Conservation (phyloP, 2,113 vertebrate species). For the Ptilonorhynchus violaceus region DNA sequence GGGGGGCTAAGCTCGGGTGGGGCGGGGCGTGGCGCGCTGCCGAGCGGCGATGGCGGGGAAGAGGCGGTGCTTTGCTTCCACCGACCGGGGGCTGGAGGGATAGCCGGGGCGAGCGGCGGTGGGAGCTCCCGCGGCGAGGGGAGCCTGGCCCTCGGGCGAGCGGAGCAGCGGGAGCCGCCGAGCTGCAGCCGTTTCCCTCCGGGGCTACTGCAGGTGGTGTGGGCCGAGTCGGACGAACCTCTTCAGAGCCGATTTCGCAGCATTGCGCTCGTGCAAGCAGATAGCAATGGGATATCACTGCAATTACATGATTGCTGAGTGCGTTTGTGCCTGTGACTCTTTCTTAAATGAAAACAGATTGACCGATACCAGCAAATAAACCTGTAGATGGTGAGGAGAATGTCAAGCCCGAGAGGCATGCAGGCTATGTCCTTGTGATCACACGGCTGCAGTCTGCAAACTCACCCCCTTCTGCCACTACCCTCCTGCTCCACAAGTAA, state of each 20-base stretch:
- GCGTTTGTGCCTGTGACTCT: not conserved
- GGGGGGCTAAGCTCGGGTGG: too few relatives aligned
- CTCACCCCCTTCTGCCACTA: not conserved
- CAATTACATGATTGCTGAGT: fast-evolving
- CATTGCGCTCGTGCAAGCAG: not conserved
- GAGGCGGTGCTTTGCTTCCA: too few relatives aligned
- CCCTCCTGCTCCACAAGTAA: fast-evolving
- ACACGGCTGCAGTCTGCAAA: not conserved
- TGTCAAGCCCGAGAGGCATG: fast-evolving
- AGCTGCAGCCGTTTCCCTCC: not conserved
- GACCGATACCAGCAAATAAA: too few relatives aligned
- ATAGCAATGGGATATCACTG: fast-evolving
- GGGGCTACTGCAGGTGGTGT: not conserved
- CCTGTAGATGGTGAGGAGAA: not conserved
- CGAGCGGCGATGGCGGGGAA: too few relatives aligned
- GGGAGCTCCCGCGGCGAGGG: too few relatives aligned
- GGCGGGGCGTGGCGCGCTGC: too few relatives aligned
- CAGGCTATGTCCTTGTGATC: not conserved
- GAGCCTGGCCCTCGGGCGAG: too few relatives aligned
- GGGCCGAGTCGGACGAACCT: not conserved
- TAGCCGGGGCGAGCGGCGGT: too few relatives aligned
- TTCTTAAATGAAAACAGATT: not conserved
- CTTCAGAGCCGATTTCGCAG: not conserved
- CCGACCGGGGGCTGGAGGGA: too few relatives aligned
- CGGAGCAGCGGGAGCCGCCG: too few relatives aligned